These are phyloP conservation scores for Aplocera efformata DNA, from an alignment of 2,888 invertebrate species.

Conservation along the genomic window DNA sequence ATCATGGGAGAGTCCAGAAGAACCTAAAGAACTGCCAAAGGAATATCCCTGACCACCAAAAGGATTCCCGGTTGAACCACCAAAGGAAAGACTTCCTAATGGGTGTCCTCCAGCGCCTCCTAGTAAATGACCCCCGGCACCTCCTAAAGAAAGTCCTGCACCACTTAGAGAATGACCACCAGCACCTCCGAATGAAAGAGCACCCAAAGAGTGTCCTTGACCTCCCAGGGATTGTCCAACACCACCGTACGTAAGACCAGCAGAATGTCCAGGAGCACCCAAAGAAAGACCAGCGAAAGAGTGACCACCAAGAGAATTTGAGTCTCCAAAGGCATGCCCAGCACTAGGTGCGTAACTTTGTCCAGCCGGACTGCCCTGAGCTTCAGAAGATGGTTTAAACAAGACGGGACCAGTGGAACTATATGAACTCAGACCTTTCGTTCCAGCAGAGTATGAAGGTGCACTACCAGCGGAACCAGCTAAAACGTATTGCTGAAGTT, in stretches of 20 bases:
- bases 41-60: constrained; percentile 29
- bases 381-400: constrained; percentile 53
- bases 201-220: constrained; percentile 24
- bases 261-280: constrained; percentile 32
- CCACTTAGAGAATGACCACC: constrained; percentile 6
- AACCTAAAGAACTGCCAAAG: constrained; percentile 32
- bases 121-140: no score
- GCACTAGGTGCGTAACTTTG: constrained; percentile 44
- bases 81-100: constrained; percentile 18
- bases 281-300: constrained; percentile 36
- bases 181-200: constrained; percentile 30
- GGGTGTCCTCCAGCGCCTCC: constrained; percentile 19
- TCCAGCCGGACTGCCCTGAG: constrained; percentile 39
- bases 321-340: constrained; percentile 25
- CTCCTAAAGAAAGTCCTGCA: neutral
- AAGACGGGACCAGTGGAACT: constrained; percentile 67
- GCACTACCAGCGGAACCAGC: constrained; percentile 48
- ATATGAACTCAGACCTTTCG: constrained; percentile 70
- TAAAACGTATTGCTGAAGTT: constrained; percentile 54
- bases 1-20: constrained; percentile 37
- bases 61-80: constrained; percentile 20
- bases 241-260: constrained; percentile 31
- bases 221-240: constrained; percentile 17
- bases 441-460: constrained; percentile 62
- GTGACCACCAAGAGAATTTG: constrained; percentile 19